phyloP scores from a whole-genome alignment of 2,113 vertebrate species.

The Vulpes ferrilata region DNA sequence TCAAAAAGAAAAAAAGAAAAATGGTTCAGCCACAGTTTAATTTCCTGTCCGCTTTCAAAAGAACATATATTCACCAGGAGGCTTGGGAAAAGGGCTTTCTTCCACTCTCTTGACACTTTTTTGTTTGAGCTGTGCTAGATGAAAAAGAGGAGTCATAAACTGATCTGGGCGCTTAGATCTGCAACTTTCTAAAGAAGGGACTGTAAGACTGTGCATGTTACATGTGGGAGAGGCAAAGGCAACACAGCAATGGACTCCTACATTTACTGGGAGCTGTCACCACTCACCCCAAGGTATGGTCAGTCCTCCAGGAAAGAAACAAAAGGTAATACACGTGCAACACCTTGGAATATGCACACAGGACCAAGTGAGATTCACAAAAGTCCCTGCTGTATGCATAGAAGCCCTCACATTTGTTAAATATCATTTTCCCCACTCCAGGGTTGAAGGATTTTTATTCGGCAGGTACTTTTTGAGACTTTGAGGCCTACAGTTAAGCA shows the following conservation, averaged over 20 bases:
- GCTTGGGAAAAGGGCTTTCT: background rate
- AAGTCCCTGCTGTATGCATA: background rate
- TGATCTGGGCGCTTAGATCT: background rate
- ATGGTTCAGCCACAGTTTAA: background rate
- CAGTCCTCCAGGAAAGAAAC: background rate
- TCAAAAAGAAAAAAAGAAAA: background rate
- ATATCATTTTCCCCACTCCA: background rate
- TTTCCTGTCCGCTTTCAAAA: background rate
- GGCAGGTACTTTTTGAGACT: background rate
- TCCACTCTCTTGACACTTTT: background rate
- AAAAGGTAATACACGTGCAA: background rate
- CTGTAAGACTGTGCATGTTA: background rate
- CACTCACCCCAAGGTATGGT: background rate
- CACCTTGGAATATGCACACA: background rate
- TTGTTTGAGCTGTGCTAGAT: background rate
- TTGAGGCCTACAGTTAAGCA: background rate
- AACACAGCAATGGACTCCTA: background rate
- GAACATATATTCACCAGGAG: background rate
- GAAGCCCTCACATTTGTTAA: background rate
- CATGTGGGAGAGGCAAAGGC: fast-evolving
- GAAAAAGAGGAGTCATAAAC: background rate
- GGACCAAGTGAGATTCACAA: background rate
- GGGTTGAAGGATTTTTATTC: background rate
- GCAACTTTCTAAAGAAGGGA: background rate
- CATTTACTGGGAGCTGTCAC: too few species aligned